Percentiles rank a stretch among this genome's conserved stretches.
phyloP scores from a whole-genome alignment of 2,113 vertebrate species.

The Hipposideros armiger region DNA sequence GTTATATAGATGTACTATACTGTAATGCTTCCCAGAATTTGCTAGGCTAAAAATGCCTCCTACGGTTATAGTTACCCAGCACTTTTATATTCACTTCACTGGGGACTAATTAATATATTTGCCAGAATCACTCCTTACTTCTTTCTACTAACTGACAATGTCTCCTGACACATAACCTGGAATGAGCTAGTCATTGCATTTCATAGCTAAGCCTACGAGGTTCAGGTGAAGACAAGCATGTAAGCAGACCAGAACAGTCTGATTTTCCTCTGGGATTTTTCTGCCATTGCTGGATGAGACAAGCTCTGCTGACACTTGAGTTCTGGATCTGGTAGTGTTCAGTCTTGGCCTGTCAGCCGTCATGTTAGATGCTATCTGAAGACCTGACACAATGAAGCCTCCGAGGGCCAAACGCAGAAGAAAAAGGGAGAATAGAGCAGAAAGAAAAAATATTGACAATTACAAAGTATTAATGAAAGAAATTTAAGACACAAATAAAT shows the following conservation, averaged over 20 bases:
- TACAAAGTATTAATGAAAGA: background rate
- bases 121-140: background rate
- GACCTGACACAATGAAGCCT: background rate
- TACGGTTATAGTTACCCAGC: background rate
- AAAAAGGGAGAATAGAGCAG: background rate
- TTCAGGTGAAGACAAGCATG: background rate
- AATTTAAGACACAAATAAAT: background rate
- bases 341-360: background rate
- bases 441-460: background rate
- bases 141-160: background rate
- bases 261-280: background rate
- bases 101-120: background rate
- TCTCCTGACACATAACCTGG: background rate
- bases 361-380: background rate
- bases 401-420: background rate
- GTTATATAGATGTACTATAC: background rate
- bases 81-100: background rate
- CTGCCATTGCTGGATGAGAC: background rate
- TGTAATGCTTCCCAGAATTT: background rate
- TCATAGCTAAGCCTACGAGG: background rate
- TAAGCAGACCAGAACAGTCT: background rate
- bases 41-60: background rate
- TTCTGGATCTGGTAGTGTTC: background rate
- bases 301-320: background rate
- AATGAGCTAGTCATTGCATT: background rate